Conservation (phyloP, 2,113 vertebrate genomes). For the Excalfactoria chinensis region DNA sequence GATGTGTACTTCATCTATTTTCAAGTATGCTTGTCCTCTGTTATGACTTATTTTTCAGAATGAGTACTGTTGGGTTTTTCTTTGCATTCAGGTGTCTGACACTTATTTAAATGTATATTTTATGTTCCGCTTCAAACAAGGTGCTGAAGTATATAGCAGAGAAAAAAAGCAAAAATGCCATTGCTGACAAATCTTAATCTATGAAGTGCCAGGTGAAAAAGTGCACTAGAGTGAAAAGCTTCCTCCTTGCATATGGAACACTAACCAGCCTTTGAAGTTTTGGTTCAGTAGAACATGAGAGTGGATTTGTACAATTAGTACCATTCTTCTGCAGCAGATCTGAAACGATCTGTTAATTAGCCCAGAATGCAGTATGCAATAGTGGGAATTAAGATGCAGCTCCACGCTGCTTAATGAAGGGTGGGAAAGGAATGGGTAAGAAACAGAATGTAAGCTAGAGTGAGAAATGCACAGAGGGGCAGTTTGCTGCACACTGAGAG, state of each 20-base stretch:
- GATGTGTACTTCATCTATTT: background rate
- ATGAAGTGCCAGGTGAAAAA: background rate
- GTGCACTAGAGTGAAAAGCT: background rate
- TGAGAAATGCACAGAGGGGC: background rate
- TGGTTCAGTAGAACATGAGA: background rate
- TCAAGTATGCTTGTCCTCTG: background rate
- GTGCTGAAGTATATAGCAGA: background rate
- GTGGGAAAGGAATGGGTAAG: slow-evolving; percentile 27
- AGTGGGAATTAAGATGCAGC: slow-evolving; percentile 4
- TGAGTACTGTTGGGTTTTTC: background rate
- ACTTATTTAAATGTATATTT: background rate
- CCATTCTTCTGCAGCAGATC: slow-evolving; percentile 20
- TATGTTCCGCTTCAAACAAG: background rate
- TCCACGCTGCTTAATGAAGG: slow-evolving; percentile 1
- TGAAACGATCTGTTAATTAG: background rate
- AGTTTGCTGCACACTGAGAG: background rate
- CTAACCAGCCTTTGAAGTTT: slow-evolving; percentile 22
- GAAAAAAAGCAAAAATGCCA: background rate
- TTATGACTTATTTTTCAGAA: background rate
- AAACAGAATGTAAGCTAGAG: slow-evolving; percentile 6
- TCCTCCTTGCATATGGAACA: background rate
- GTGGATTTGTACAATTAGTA: slow-evolving; percentile 9
- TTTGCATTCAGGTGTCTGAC: background rate
- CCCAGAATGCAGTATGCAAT: background rate
- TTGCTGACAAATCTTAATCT: background rate